phyloP scores from a whole-genome alignment of 2,797 vertebrate species.

The Diplodus puntazzo region DNA sequence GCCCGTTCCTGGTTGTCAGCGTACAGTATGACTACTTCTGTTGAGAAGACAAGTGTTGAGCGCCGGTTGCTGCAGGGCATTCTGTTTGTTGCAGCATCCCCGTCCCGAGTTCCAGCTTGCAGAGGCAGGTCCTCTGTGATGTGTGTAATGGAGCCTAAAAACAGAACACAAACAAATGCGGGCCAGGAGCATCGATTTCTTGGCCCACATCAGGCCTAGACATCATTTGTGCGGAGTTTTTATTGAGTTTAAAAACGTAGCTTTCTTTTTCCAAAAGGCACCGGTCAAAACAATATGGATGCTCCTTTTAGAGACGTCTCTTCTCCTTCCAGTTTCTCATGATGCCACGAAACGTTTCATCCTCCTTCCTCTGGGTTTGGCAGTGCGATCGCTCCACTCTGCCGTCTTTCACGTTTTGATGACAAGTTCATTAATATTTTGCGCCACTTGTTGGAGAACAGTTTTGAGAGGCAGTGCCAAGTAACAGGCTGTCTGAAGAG shows the following conservation, averaged over 20 bases:
- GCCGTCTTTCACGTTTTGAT: neutral
- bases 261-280: constrained; percentile 3
- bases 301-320: too few species aligned
- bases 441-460: neutral
- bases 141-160: constrained; percentile 47
- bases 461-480: neutral
- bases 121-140: constrained; percentile 8
- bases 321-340: neutral
- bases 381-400: neutral
- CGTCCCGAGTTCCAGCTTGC: constrained; percentile 29
- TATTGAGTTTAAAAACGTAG: neutral
- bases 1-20: constrained; percentile 40
- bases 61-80: constrained; percentile 54
- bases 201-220: neutral
- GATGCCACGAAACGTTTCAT: neutral
- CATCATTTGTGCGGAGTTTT: neutral
- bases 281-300: neutral
- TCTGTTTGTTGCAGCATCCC: constrained; percentile 54
- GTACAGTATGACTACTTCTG: constrained; percentile 35
- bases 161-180: constrained; percentile 45
- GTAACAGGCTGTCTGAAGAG: neutral
- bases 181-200: constrained; percentile 11
- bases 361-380: neutral
- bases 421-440: neutral
- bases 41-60: constrained; percentile 42